Evolutionary conservation across 1,140 invertebrate species (phyloP), one percentile per base, ranked within the genome.

Genomic region (Ectropis grisescens): DNA sequence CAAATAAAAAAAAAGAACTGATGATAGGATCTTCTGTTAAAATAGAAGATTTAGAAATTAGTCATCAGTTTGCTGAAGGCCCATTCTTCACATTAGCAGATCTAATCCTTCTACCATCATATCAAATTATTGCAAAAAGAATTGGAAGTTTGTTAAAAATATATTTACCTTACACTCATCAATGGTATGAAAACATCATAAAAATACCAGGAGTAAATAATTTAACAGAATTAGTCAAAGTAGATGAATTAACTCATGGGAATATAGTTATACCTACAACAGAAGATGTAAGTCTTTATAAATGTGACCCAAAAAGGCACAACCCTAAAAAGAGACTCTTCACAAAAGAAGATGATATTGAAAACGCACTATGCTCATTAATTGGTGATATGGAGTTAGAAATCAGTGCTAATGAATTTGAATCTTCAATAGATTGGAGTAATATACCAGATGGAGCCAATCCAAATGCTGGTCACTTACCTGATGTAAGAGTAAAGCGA

Each of bases 51-150:
- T 61, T 89, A 16, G 61, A 84, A 23, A 68, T 89, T 2, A 83
- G 84, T 26, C 93, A 96, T 68, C 78, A 85, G 15, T 97, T 89
- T 83, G 91, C 92, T 4, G 94, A 97, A 83, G 94, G 94, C 1
- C 87, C 90, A 1, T 87, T 86, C 42, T 85, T 97, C 43, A 94
- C 93, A 3, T 71, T 97, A 37, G 89, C 95, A 14, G 95, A 97
- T 82, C 59, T 96, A 24, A 86, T 96, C 25, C 84, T 96, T 39
- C 90, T 90, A 66, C 88, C 90, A 1, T 90, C 88, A 47, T 83
- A 92, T 30, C 81, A 88, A 50, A 82, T 91, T 33, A 74, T 93
- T n/a, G 74, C 91, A 34, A 74, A 86, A 50, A 67, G 79, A 19
- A 62, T 85, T 29, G 61, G 80, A 2, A 48, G 74, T 15, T 62